Conservation (phyloP, 2,888 invertebrate genomes). For the Lobophora halterata region DNA sequence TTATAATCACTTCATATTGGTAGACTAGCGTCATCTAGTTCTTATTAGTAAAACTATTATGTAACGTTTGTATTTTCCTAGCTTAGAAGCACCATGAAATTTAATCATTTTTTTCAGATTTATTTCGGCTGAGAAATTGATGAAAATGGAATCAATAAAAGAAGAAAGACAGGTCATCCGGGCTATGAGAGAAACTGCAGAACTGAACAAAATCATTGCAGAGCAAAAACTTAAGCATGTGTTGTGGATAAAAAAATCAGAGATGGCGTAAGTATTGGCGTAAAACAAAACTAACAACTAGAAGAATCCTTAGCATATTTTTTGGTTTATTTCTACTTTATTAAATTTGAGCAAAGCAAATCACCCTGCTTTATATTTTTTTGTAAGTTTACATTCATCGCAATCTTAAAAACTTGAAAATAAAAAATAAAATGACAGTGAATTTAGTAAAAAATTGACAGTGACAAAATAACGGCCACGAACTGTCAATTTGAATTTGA, state of each 20-base stretch:
- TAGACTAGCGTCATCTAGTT: conserved; percentile 26
- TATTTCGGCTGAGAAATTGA: conserved; percentile 50
- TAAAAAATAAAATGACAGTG: no score
- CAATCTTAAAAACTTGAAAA: no score
- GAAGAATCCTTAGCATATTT: no score
- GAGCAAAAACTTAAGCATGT: conserved; percentile 79
- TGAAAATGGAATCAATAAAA: conserved; percentile 66
- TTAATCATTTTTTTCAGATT: conserved; percentile 16
- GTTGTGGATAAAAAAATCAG: conserved; percentile 67
- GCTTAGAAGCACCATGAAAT: not conserved
- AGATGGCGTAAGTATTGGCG: conserved; percentile 58
- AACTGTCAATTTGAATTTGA: no score
- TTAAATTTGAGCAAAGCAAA: no score
- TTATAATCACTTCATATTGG: no score
- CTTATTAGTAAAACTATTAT: conserved; percentile 4
- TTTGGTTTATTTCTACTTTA: no score
- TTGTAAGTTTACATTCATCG: no score
- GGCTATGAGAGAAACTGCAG: conserved; percentile 80
- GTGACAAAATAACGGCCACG: no score
- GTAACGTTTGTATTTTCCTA: not conserved
- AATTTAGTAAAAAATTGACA: no score
- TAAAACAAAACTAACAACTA: no score
- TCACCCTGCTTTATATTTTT: no score
- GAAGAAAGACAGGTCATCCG: conserved; percentile 66
- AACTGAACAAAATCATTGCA: conserved; percentile 82